These are phyloP conservation scores for Elaphurus davidianus DNA, from an alignment of 2,113 vertebrate genomes.

Conservation along the genomic window DNA sequence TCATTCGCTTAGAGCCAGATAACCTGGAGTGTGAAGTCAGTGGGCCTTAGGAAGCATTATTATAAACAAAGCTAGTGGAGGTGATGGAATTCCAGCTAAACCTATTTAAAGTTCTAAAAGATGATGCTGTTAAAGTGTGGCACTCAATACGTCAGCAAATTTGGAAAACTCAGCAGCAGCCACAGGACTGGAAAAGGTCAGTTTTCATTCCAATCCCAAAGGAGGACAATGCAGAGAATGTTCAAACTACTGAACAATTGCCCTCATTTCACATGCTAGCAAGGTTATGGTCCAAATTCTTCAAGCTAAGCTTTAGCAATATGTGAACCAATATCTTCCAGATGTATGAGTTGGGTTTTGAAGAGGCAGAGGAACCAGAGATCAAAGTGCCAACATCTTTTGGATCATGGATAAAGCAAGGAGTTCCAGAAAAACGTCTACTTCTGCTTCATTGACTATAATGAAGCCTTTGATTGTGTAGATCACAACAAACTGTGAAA, in stretches of 20 bases:
- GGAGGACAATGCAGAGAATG: not conserved
- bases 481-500: not conserved
- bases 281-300: not conserved
- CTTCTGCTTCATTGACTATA: not conserved
- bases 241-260: not conserved
- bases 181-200: not conserved
- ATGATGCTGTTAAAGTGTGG: not conserved
- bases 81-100: not conserved
- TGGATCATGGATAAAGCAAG: not conserved
- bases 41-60: not conserved
- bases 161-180: not conserved
- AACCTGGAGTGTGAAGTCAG: not conserved
- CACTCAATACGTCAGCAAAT: not conserved
- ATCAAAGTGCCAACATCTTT: not conserved
- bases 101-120: not conserved
- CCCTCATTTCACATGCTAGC: not conserved
- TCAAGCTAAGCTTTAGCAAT: not conserved
- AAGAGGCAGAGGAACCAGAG: not conserved
- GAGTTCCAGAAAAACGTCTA: not conserved
- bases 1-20: not conserved
- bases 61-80: not conserved
- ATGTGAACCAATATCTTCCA: not conserved
- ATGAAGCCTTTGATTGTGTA: not conserved
- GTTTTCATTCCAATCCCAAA: not conserved
- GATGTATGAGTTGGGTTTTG: not conserved